These are phyloP conservation scores for Hetaerina titia DNA, from an alignment of 2,888 invertebrate species.

Conservation along the genomic window DNA sequence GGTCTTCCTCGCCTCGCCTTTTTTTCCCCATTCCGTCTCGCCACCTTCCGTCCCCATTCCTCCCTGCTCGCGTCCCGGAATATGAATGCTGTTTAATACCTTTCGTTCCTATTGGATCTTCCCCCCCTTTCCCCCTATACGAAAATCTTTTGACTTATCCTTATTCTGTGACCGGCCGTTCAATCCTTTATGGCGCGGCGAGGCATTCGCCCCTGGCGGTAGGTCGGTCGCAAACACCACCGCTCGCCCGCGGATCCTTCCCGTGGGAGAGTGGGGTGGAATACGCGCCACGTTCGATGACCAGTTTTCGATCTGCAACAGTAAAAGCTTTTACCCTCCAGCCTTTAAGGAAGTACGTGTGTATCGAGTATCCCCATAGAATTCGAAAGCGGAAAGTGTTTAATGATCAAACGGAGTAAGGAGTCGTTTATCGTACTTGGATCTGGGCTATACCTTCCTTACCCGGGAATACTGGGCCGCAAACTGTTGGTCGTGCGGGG, in stretches of 20 bases:
- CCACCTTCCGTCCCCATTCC: not conserved
- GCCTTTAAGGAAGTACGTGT: not conserved
- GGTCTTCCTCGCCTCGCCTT: not conserved
- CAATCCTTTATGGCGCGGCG: not conserved
- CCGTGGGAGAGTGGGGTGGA: not conserved
- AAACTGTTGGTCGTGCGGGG: not conserved
- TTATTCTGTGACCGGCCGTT: not conserved
- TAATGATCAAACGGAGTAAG: not conserved
- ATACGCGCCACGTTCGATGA: not conserved
- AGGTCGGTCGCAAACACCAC: not conserved
- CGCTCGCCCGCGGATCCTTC: not conserved
- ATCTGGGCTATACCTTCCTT: not conserved
- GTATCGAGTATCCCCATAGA: not conserved
- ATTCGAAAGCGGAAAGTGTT: not conserved
- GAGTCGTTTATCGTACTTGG: not conserved
- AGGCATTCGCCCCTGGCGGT: not conserved
- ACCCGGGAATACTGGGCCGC: not conserved
- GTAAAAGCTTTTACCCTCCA: not conserved
- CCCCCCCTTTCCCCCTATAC: not conserved
- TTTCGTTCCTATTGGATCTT: not conserved
- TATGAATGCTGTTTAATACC: conserved; percentile 7
- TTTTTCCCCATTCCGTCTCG: not conserved
- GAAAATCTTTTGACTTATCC: conserved; percentile 39
- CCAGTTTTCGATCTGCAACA: not conserved
- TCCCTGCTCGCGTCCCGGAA: not conserved